phyloP scores from a whole-genome alignment of 1,140 invertebrate species.

The Drosophila cardini region DNA sequence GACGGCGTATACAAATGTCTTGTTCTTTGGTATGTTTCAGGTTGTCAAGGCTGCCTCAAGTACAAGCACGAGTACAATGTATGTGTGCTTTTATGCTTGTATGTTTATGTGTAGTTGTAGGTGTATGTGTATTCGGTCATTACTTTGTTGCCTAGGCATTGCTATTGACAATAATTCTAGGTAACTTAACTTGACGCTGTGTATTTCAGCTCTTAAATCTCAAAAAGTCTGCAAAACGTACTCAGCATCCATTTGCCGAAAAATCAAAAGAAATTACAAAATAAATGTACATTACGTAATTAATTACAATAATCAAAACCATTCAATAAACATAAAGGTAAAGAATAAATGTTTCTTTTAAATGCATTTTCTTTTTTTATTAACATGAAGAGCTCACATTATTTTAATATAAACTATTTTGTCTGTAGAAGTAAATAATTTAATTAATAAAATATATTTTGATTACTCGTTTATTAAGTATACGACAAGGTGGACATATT shows the following conservation, averaged over 20 bases:
- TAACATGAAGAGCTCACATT: too few relatives aligned
- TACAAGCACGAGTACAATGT: slow-evolving; percentile 39
- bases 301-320: slow-evolving; percentile 1
- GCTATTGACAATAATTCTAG: slow-evolving; percentile 72
- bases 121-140: slow-evolving; percentile 47
- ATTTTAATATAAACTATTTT: too few relatives aligned
- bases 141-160: slow-evolving; percentile 79
- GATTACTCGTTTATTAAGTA: slow-evolving; percentile 20
- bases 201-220: slow-evolving; percentile 47
- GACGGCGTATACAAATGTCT: slow-evolving; percentile 67
- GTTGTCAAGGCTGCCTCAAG: slow-evolving; percentile 70
- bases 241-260: slow-evolving; percentile 14
- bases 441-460: too few relatives aligned
- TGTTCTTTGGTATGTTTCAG: slow-evolving; percentile 74
- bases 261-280: slow-evolving; percentile 1
- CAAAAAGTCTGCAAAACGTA: slow-evolving; percentile 23
- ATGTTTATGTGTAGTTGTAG: too few relatives aligned
- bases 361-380: too few relatives aligned
- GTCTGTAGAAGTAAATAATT: too few relatives aligned
- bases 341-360: too few relatives aligned
- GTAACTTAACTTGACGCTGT: slow-evolving; percentile 59
- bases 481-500: not conserved
- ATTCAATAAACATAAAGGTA: slow-evolving; percentile 20
- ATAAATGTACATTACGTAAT: slow-evolving; percentile 5
- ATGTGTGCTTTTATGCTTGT: not conserved